These are phyloP conservation scores for Acipenser ruthenus DNA, from an alignment of 2,797 vertebrate species.

Conservation along the genomic window DNA sequence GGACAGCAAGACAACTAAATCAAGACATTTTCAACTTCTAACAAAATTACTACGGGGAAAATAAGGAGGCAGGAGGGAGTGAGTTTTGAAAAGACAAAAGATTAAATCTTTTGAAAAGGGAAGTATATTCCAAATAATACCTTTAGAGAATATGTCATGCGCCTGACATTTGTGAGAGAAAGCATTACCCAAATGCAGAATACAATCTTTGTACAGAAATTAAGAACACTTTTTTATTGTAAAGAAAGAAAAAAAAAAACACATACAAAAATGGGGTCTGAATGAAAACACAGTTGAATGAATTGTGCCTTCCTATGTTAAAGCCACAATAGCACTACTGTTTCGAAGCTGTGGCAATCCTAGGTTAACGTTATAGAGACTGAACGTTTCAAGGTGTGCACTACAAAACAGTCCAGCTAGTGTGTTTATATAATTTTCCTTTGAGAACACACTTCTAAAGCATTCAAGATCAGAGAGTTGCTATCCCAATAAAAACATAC, in stretches of 20 bases:
- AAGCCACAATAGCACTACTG: conserved; percentile 20
- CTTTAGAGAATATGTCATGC: conserved; percentile 41
- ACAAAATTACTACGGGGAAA: conserved; percentile 89
- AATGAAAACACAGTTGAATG: conserved; percentile 23
- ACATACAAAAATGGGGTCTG: conserved; percentile 21
- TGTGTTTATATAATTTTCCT: no score
- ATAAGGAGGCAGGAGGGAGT: conserved; percentile 57
- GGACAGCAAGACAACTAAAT: conserved; percentile 99
- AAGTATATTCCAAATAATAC: conserved; percentile 45
- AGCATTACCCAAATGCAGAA: conserved; percentile 37
- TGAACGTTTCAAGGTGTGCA: no score
- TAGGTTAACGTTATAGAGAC: conserved; percentile 13
- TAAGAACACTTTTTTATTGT: conserved; percentile 23
- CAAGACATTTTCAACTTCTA: conserved; percentile 99
- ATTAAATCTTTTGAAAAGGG: conserved; percentile 43
- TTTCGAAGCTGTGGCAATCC: conserved; percentile 19
- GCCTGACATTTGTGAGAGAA: conserved; percentile 42
- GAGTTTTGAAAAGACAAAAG: conserved; percentile 13
- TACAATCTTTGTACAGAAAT: conserved; percentile 25
- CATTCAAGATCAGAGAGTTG: no score
- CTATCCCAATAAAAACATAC: no score
- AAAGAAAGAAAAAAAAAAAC: conserved; percentile 16
- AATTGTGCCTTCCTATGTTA: conserved; percentile 26
- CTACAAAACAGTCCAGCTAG: no score
- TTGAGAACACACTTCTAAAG: no score